Base-by-base conservation (phyloP, 1,140 invertebrate genomes). In the Pogonognathellus flavescens region DNA sequence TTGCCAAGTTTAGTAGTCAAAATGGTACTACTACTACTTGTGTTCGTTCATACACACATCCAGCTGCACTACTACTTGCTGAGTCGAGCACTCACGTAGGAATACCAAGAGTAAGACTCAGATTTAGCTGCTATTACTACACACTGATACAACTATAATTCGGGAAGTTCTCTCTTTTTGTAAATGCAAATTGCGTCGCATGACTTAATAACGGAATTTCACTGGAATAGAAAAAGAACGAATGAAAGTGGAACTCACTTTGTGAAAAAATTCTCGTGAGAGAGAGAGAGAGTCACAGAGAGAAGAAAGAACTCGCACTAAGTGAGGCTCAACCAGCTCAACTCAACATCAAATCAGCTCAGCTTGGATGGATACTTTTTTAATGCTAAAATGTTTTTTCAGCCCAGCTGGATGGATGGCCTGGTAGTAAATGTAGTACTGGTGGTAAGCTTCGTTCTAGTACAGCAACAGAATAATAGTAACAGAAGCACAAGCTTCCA, bases 141-240 rank as follows among this genome's bases (percentile, higher is more conserved):
- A 41, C 31, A 41, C 31, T 41, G 31, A 16, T 55, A 16, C 16
- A 55, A 11, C 53, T 55, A 55, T 16, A 14, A 55, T 55, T 66
- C 8, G 20, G 2, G 13, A 14, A n/a, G 10, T 10, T 62, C 59
- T 22, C 18, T 20, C 5, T 22, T 10, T 66, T 25, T 66, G 62
- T 25, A 66, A 66, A 66, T 66, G 62, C 20, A 66, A 66, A 66
- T 66, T 31, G 22, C 62, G 62, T 66, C 62, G 62, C 62, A 66
- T 66, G 62, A 66, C 62, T 66, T 66, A 11, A 55, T 55, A 55
- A 55, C 11, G 16, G 53, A 66, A 66, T 66, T 66, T 66, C 25
- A 25, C 2, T 66, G 18, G 22, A 16, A 66, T 25, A 25, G 62
- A 66, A 41, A n/a, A 9, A 18, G n/a, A 18, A 66, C 18, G 60